Conservation (phyloP, 2,888 invertebrate genomes). For the Melanophora roralis region DNA sequence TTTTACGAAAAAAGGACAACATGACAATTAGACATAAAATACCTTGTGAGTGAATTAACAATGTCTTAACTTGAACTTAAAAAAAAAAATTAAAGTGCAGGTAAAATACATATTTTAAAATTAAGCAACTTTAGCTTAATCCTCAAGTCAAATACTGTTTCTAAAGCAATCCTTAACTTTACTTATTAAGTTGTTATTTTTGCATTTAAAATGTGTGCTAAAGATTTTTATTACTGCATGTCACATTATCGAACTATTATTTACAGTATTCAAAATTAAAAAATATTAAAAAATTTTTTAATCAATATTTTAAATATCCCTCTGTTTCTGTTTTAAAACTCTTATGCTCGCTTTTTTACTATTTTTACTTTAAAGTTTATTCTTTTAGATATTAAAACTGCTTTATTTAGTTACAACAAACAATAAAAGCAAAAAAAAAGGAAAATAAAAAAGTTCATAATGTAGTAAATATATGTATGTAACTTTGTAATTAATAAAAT, state of each 20-base stretch:
- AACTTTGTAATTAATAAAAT: neutral
- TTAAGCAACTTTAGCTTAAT: too few relatives aligned
- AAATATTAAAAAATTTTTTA: conserved; percentile 16
- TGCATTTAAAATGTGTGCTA: neutral
- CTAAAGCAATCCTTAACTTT: neutral
- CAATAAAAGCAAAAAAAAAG: too few relatives aligned
- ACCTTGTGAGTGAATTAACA: too few relatives aligned
- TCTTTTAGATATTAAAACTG: neutral
- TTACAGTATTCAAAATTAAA: conserved; percentile 48
- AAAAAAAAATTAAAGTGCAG: too few relatives aligned
- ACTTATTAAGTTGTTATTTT: neutral
- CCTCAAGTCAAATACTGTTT: too few relatives aligned
- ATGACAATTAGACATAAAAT: too few relatives aligned
- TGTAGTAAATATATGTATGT: conserved; percentile 1
- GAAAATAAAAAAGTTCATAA: neutral
- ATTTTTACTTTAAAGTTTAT: neutral
- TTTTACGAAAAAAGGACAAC: too few relatives aligned
- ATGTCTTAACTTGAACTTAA: too few relatives aligned
- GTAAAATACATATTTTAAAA: too few relatives aligned
- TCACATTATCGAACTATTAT: conserved; percentile 48
- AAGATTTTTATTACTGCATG: conserved; percentile 3
- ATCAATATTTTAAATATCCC: neutral
- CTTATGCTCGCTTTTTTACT: conserved; percentile 44
- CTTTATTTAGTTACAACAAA: too few relatives aligned
- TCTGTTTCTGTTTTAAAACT: conserved; percentile 14